Base-by-base conservation (phyloP, 2,888 invertebrate species). In the Euproctis similis region DNA sequence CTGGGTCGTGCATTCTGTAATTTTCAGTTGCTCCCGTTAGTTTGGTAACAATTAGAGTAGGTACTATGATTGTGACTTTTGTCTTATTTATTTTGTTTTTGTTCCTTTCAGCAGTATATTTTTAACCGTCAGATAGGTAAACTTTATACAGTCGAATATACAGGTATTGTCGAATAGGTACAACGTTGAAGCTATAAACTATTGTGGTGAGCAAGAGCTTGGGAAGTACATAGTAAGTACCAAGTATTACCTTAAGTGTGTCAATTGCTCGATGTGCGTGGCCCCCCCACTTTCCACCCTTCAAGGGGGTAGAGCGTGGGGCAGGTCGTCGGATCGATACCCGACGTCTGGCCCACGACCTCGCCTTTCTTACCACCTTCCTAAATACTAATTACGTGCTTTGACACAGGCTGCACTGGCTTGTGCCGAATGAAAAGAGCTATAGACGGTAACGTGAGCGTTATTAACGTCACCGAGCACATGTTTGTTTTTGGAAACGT, bases 251-350 rank as follows among this genome's bases (percentile, higher is more conserved):
- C 72, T 73, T 78, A 80, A 82, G 82, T 84, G 81, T 84, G 82
- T 84, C 84, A 84, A 84, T 84, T 80, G 73, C 63, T 75, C 66
- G 76, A 77, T 80, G 82, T 80, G 84, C 81, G 82, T 82, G 72
- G 68, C 69, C 60, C 72, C 68, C 34, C 52, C 62, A 53, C 62
- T 49, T 56, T 55, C 67, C 64, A 47, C 56, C 59, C 44, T 44
- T 50, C 48, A 40, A 50, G 67, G 67, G 55, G 68, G 67, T 55
- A 52, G 55, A 63, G 67, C 68, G 80, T 77, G 81, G 76, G 82
- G 81, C 71, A 80, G 87, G 87, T 86, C 86, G 86, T 53, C 72
- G 85, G 87, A 87, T 87, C 88, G 87, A 87, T 88, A 87, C 85
- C 81, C 86, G 85, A 85, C 87, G 87, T 87, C 87, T 87, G 87